Base-by-base conservation (phyloP, 2,797 vertebrate genomes). In the Holocentrus rufus region DNA sequence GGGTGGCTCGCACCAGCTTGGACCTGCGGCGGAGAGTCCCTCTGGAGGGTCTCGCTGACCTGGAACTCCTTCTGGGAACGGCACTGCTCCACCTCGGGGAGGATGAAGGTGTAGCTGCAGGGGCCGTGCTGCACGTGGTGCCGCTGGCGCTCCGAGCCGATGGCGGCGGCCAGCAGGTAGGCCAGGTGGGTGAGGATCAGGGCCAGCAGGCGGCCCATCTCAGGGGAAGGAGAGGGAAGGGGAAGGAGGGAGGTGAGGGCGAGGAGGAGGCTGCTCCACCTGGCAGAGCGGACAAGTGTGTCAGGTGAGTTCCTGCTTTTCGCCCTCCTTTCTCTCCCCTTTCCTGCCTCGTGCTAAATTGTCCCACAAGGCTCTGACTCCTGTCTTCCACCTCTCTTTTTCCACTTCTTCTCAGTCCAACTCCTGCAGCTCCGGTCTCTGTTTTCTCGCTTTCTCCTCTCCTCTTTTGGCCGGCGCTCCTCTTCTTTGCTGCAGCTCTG, bases 61-160 rank as follows among this genome's bases (percentile, higher is more conserved):
- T 92, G 92, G 84, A 90, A 93, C 72, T 91, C 90, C 47, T 90
- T 78, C 10, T 72, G 59, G 1, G 89, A 76, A n/a, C 72, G 82
- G 74, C 95, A 96, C 83, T 92, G 86, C 52, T 93, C 93, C 80
- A 93, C 84, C 84, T 95, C 95, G 0, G 95, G 95, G 10, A 96
- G 91, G 65, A 95, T 88, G 83, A 96, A 96, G 36, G 94, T 96
- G 86, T 94, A 95, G 83, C 90, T 93, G 89, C 95, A 96, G 65
- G 87, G 83, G 36, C 95, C 95, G 56, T 95, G 93, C 79, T 95
- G 94, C 80, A 96, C 88, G 2, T 57, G 92, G 76, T 95, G 94
- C 77, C 92, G 92, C 63, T 81, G 89, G 57, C 90, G 91, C 70
- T 94, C 94, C 0, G 88, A 86, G 66, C 77, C 77, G 3, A 87